A percentile compares a stretch with the other conserved stretches of the same genome.
Conservation (phyloP, 2,888 invertebrate species). For the Lasioglossum lativentre region DNA sequence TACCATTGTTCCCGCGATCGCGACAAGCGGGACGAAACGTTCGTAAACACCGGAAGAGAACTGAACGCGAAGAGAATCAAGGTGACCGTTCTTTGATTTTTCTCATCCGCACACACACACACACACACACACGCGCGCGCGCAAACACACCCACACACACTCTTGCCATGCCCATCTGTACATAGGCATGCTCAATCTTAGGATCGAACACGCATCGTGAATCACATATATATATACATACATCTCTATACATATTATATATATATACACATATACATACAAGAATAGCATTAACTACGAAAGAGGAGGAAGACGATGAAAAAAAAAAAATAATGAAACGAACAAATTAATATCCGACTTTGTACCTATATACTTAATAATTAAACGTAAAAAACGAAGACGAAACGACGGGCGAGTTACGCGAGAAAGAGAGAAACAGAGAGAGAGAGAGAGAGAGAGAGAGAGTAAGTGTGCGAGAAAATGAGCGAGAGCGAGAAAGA, state of each 20-base stretch:
- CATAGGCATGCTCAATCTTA: constrained; percentile 83
- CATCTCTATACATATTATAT: constrained; percentile 54
- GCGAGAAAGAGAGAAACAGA: constrained; percentile 15
- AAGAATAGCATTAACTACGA: constrained; percentile 65
- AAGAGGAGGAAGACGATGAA: constrained; percentile 19
- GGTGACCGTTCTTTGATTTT: constrained; percentile 64
- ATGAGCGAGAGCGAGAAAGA: constrained; percentile 34
- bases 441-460: constrained; percentile 28
- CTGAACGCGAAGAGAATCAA: constrained; percentile 54
- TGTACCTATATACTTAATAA: constrained; percentile 82
- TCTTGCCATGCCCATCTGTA: constrained; percentile 81
- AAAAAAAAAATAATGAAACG: constrained; percentile 29
- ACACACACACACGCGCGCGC: neutral
- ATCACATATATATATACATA: constrained; percentile 68
- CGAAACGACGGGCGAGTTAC: constrained; percentile 47
- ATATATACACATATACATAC: constrained; percentile 55
- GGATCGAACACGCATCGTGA: constrained; percentile 74
- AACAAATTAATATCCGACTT: constrained; percentile 82
- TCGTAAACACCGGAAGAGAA: constrained; percentile 7
- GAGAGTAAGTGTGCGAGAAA: neutral
- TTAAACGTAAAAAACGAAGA: constrained; percentile 77
- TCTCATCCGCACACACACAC: constrained; percentile 29
- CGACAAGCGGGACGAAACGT: neutral
- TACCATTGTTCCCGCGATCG: constrained; percentile 1
- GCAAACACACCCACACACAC: constrained; percentile 63